Evolutionary conservation across 2,113 vertebrate species (phyloP), one percentile per base, ranked within the genome.

Genomic region (Arizona elegans): DNA sequence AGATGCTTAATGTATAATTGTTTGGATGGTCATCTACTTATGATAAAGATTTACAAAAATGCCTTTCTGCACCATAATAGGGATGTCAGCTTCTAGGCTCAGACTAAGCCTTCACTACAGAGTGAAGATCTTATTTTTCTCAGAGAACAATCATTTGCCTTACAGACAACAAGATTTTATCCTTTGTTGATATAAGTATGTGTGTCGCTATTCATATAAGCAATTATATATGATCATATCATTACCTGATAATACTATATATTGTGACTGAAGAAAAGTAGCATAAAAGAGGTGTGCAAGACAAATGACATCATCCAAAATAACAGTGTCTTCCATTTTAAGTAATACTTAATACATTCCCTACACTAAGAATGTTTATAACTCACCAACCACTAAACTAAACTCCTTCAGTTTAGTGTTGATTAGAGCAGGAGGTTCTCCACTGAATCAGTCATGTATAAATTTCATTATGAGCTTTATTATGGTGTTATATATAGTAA

Each of bases 391-490:
- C 3, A 5, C 1, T 70, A 90, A 13, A 1, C 86, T 43, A 93
- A 92, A 15, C 62, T 87, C n/a, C n/a, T 93, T 88, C 56, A 70
- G 81, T 89, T 90, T 94, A 89, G 26, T 87, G 5, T 65, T 94
- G 52, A 26, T 93, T 43, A 26, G 29, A 54, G 11, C 19, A 88
- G n/a, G 47, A 92, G 38, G 62, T 3, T 89, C 3, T 87, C 55
- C 59, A 0, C 38, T n/a, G 55, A 90, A 94, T 93, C 85, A 70
- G 11, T 91, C 88, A 15, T 54, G 87, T 1, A 3, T 92, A 94
- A 91, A 89, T 85, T n/a, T 87, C 26, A 8, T 65, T 94, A 15
- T 26, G 19, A 95, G 21, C 6, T 62, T 93, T 89, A 59, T 47
- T 9, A 96, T 1, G 10, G 3, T 1, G 1, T 94, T 94, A 92